Evolutionary conservation across 1,140 invertebrate species (phyloP).

Genomic region (Trichonephila clavipes): DNA sequence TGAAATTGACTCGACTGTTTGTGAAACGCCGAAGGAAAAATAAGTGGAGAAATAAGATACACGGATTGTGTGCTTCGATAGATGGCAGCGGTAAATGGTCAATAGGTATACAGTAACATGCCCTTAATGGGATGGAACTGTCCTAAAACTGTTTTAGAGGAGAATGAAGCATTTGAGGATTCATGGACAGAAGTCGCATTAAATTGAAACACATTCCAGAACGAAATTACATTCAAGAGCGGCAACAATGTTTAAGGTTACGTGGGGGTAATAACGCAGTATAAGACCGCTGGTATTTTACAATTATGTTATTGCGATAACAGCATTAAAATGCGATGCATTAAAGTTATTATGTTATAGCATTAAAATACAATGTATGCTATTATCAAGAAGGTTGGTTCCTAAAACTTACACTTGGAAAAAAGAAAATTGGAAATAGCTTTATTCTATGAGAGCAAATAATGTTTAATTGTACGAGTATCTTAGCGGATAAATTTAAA

Average conservation of each 20-base stretch:
- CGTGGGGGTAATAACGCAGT: not conserved
- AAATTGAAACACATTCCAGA: constrained; percentile 48
- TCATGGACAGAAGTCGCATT: constrained; percentile 27
- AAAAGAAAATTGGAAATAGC: no score
- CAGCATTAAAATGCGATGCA: not conserved
- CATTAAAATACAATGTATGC: not conserved
- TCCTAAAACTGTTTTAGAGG: not conserved
- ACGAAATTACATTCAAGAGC: constrained; percentile 33
- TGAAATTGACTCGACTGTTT: constrained; percentile 47
- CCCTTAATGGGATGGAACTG: not conserved
- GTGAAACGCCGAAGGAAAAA: not conserved
- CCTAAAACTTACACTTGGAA: no score
- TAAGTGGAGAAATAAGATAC: not conserved
- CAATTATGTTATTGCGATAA: not conserved
- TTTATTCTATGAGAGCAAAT: no score
- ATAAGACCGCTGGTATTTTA: constrained; percentile 7
- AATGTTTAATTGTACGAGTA: no score
- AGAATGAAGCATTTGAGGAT: not conserved
- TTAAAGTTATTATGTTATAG: not conserved
- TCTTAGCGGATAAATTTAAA: no score
- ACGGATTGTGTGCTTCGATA: not conserved
- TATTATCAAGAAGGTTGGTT: no score
- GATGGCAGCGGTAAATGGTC: not conserved
- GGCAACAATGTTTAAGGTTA: not conserved
- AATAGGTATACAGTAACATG: not conserved